These are phyloP conservation scores for Daktulosphaira vitifoliae DNA, from an alignment of 1,140 invertebrate species.

Conservation along the genomic window DNA sequence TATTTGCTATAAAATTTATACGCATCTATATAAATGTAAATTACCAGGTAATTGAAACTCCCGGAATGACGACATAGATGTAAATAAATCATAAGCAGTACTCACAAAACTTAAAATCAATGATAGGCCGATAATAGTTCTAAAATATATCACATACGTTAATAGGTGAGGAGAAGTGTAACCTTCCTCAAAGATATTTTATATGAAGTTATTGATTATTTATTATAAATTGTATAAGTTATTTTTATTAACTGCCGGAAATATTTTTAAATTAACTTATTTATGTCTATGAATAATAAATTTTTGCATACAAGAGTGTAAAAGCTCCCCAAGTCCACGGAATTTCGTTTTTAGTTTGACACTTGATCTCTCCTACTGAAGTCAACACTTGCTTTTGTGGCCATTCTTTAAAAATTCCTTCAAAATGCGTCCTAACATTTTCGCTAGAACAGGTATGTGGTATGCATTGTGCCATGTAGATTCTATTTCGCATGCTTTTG, in stretches of 20 bases:
- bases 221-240: too few relatives aligned
- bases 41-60: constrained; percentile 19
- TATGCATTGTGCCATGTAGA: constrained; percentile 33
- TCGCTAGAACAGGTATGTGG: constrained; percentile 24
- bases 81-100: constrained; percentile 23
- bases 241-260: too few relatives aligned
- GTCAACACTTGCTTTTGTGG: constrained; percentile 4
- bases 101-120: constrained; percentile 3
- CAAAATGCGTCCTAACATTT: constrained; percentile 2
- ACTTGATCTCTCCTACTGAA: constrained; percentile 4
- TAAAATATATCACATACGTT: too few relatives aligned
- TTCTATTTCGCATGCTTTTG: constrained; percentile 23
- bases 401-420: neutral
- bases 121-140: constrained; percentile 20
- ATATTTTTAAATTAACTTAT: too few relatives aligned
- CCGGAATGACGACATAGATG: constrained; percentile 26
- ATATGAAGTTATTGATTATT: too few relatives aligned
- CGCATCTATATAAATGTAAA: neutral
- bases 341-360: constrained; percentile 9
- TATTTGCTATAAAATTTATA: neutral
- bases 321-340: constrained; percentile 21
- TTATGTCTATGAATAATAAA: too few relatives aligned
- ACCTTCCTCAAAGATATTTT: too few relatives aligned
- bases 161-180: too few relatives aligned
- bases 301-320: constrained; percentile 28